Evolutionary conservation across 2,797 vertebrate species (phyloP), one percentile per base, ranked within the genome.

Genomic region (Anomalospiza imberbis): DNA sequence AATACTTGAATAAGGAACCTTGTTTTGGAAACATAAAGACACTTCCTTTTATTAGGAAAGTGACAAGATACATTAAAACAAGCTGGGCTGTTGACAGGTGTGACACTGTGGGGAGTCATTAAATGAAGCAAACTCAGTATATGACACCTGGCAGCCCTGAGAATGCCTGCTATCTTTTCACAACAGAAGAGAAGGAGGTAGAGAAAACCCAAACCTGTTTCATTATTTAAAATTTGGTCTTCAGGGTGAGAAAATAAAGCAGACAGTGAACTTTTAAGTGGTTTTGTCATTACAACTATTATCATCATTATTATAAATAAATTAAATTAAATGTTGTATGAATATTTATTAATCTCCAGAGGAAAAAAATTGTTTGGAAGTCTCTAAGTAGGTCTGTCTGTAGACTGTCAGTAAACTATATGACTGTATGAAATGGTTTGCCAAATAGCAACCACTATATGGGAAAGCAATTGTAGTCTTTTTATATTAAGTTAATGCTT

Each of bases 51-150:
- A 57, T 71, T 86, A 77, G 11, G 47, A 78, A 75, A 72, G 42
- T 82, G 50, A 63, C 44, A 91, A 74, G 32, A 4, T 83, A 71
- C 58, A 44, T 71, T 88, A 88, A 87, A 89, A 78, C 11, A 81
- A 86, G 24, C 28, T 68, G 47, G 66, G 32, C 8, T 85, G 32
- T 45, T 85, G 61, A 67, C 83, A 91, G 68, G 34, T 83, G 92
- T 86, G 73, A 57, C 68, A 50, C 61, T 34, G 26, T 72, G 31
- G 61, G 54, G 13, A 47, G 38, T 75, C 65, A 74, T 67, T 88
- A 78, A 75, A 81, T 83, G 61, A 61, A 77, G 58, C 53, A 95
- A 93, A 65, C 13, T 19, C 38, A 78, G 17, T 71, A 55, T 58
- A 77, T 40, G 70, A 83, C 62, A 86, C 42, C 29, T 84, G 42